These are phyloP conservation scores for Acrobasis repandana DNA, from an alignment of 2,888 invertebrate species.

Conservation along the genomic window DNA sequence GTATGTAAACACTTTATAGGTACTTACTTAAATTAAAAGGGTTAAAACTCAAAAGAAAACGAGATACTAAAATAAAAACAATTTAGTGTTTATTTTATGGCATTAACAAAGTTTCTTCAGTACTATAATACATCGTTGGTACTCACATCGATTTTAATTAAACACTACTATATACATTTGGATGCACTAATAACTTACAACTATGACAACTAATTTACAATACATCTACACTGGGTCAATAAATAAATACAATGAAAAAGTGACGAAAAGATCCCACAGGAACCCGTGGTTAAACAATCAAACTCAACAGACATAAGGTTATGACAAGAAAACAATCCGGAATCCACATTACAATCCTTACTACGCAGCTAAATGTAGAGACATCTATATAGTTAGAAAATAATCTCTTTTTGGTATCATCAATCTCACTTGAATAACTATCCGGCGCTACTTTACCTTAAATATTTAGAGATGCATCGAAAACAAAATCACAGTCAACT, in stretches of 20 bases:
- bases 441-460: conserved; percentile 59
- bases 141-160: conserved; percentile 73
- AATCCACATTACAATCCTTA: conserved; percentile 46
- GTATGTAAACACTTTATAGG: not conserved
- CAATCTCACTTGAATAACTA: conserved; percentile 77
- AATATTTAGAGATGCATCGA: conserved; percentile 61
- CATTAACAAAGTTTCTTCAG: conserved; percentile 74
- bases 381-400: conserved; percentile 58
- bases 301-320: conserved; percentile 59
- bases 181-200: conserved; percentile 62
- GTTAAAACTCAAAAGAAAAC: conserved; percentile 33
- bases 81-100: conserved; percentile 75
- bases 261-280: conserved; percentile 40
- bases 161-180: conserved; percentile 71
- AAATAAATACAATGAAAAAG: conserved; percentile 63
- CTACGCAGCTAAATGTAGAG: conserved; percentile 61
- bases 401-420: conserved; percentile 81
- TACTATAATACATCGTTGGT: conserved; percentile 79
- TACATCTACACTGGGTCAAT: conserved; percentile 64
- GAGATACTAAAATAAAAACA: conserved; percentile 75
- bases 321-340: conserved; percentile 50
- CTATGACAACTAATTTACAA: conserved; percentile 65
- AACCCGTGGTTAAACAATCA: conserved; percentile 51
- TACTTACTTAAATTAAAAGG: conserved; percentile 3
- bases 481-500: conserved; percentile 78